Conservation (phyloP, 2,888 invertebrate genomes). For the Schrankia costaestrigalis region DNA sequence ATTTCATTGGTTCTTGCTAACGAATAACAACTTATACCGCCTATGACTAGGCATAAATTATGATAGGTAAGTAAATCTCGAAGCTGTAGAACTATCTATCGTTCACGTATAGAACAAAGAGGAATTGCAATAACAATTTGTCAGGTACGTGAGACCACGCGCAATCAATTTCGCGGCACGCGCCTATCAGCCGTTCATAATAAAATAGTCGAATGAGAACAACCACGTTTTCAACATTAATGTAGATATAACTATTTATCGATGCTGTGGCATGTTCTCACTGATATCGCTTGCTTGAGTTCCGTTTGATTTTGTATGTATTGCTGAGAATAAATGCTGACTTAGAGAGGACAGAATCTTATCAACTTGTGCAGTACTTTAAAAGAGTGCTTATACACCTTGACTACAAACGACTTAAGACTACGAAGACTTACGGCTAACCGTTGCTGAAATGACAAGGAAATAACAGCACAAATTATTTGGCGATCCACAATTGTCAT, state of each 20-base stretch:
- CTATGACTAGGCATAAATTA: constrained; percentile 22
- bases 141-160: constrained; percentile 58
- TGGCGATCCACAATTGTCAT: no score
- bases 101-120: constrained; percentile 40
- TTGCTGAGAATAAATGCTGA: no score
- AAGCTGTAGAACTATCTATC: constrained; percentile 29
- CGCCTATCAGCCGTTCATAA: constrained; percentile 47
- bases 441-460: no score
- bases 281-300: constrained; percentile 4
- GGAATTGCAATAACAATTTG: constrained; percentile 54
- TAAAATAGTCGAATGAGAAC: constrained; percentile 45
- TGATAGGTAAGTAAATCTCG: constrained; percentile 30
- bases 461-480: no score
- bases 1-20: constrained; percentile 13
- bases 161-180: constrained; percentile 64
- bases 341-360: no score
- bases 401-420: no score
- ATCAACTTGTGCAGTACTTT: no score
- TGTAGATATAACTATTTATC: constrained; percentile 9
- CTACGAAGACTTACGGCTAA: no score
- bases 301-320: no score
- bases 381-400: no score
- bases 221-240: constrained; percentile 25
- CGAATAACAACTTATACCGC: constrained; percentile 13
- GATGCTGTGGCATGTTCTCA: no score